Conservation (phyloP, 2,113 vertebrate genomes). For the Genyomyrus donnyi region DNA sequence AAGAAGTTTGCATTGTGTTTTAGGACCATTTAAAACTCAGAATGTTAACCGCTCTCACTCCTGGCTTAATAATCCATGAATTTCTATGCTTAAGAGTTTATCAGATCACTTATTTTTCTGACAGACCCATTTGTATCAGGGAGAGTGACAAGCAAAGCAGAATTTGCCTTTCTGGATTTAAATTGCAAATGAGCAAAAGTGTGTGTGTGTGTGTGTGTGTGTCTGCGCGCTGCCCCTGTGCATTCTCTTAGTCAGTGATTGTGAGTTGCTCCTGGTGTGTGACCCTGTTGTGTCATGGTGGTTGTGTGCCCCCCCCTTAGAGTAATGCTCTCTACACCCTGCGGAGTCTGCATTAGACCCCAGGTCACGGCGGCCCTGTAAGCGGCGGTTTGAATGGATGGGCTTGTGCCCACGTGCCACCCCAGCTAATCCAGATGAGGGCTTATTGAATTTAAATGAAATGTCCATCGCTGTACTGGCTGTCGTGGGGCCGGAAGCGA, state of each 20-base stretch:
- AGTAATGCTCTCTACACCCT: not conserved
- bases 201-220: not conserved
- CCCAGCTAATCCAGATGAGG: not conserved
- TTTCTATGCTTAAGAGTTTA: not conserved
- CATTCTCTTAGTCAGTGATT: not conserved
- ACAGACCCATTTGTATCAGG: not conserved
- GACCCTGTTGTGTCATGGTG: not conserved
- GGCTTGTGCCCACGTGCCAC: not conserved
- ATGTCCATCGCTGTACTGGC: not conserved
- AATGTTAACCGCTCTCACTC: not conserved
- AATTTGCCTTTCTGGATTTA: not conserved
- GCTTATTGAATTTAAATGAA: not conserved
- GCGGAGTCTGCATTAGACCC: not conserved
- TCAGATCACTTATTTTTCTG: not conserved
- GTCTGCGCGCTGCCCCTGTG: not conserved
- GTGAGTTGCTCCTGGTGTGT: not conserved
- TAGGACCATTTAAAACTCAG: not conserved
- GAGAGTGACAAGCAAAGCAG: not conserved
- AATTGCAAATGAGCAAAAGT: not conserved
- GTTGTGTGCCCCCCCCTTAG: not conserved
- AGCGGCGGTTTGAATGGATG: not conserved
- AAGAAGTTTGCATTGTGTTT: not conserved
- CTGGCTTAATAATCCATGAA: not conserved
- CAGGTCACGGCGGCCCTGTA: not conserved
- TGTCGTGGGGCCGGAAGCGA: not conserved